phyloP scores from a whole-genome alignment of 2,888 invertebrate genomes.

The Steinernema carpocapsae region DNA sequence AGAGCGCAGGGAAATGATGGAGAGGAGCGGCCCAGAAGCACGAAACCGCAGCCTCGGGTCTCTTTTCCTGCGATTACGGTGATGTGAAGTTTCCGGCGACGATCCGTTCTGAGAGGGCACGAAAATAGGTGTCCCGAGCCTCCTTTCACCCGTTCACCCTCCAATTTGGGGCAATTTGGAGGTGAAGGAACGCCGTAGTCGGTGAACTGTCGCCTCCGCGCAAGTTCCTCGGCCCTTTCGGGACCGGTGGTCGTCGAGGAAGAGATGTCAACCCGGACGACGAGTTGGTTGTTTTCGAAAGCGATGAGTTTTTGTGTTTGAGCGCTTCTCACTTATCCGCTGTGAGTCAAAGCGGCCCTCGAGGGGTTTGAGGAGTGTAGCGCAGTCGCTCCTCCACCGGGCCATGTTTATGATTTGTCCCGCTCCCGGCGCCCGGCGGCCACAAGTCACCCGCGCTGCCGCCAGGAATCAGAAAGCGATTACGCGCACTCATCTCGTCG shows the following conservation, averaged over 20 bases:
- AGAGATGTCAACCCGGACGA: slow-evolving; percentile 1
- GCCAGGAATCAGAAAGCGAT: slow-evolving; percentile 17
- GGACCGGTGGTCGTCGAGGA: neutral
- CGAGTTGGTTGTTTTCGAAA: slow-evolving; percentile 17
- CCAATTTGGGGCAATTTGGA: slow-evolving; percentile 29
- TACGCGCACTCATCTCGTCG: slow-evolving; percentile 31
- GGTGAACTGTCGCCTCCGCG: neutral
- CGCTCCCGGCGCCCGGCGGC: neutral
- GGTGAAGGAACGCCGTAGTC: neutral
- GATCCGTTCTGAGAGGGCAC: slow-evolving; percentile 28
- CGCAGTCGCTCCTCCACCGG: slow-evolving; percentile 26
- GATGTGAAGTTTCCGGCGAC: slow-evolving; percentile 32
- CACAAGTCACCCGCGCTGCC: slow-evolving; percentile 27
- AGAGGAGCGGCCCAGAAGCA: neutral
- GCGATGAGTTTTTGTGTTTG: slow-evolving; percentile 33
- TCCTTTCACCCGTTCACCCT: neutral
- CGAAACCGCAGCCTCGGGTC: neutral
- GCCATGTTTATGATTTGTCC: slow-evolving; percentile 22
- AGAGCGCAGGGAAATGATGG: slow-evolving; percentile 9
- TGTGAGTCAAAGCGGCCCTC: slow-evolving; percentile 5
- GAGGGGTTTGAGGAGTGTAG: slow-evolving; percentile 23
- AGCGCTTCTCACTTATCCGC: slow-evolving; percentile 33
- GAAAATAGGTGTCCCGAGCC: slow-evolving; percentile 29
- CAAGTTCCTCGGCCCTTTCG: neutral
- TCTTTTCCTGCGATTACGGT: slow-evolving; percentile 30